phyloP scores from a whole-genome alignment of 2,888 invertebrate genomes.

The Chymomyza fuscimana region DNA sequence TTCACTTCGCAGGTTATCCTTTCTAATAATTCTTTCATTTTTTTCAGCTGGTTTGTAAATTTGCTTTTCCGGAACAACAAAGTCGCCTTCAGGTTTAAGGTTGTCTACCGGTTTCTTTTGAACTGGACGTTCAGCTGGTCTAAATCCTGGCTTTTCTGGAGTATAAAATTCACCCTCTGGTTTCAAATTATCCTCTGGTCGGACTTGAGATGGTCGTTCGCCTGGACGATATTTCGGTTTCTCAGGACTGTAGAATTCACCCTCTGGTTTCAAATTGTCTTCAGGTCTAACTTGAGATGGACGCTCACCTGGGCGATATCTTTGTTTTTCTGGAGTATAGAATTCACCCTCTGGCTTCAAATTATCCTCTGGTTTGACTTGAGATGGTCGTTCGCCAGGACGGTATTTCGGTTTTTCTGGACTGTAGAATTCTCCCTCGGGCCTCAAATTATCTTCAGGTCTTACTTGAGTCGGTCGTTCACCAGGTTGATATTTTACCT shows the following conservation, averaged over 20 bases:
- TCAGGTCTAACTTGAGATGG: conserved; percentile 80
- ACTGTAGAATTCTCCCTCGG: conserved; percentile 81
- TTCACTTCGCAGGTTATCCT: conserved; percentile 83
- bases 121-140: conserved; percentile 79
- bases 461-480: conserved; percentile 79
- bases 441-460: conserved; percentile 82
- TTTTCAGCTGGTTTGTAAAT: conserved; percentile 80
- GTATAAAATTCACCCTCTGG: conserved; percentile 82
- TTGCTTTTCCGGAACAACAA: conserved; percentile 80
- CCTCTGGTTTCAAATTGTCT: conserved; percentile 83
- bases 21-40: conserved; percentile 80
- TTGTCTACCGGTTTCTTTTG: conserved; percentile 79
- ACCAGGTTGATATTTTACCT: conserved; percentile 72
- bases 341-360: conserved; percentile 76
- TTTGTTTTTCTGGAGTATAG: conserved; percentile 62
- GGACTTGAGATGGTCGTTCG: conserved; percentile 61
- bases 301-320: conserved; percentile 76
- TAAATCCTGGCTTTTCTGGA: conserved; percentile 79
- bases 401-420: conserved; percentile 37
- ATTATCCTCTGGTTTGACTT: conserved; percentile 43
- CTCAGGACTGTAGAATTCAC: conserved; percentile 79
- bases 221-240: conserved; percentile 39
- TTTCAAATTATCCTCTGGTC: conserved; percentile 81
- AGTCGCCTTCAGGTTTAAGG: conserved; percentile 82
- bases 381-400: conserved; percentile 33